Evolutionary conservation across 2,113 vertebrate genomes (phyloP).

Genomic region (Ariopsis seemanni): DNA sequence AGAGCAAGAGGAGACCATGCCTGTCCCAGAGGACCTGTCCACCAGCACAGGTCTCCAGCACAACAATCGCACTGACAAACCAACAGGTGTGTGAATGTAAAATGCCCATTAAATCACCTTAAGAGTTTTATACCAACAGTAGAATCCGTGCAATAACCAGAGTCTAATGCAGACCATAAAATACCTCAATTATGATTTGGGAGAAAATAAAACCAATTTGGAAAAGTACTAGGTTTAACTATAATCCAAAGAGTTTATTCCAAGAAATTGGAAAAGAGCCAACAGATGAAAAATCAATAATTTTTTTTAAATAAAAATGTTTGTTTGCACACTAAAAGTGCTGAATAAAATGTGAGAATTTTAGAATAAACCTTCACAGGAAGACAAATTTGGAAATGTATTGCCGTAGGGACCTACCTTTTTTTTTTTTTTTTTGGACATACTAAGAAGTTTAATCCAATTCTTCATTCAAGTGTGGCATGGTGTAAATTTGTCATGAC

Average conservation of each 20-base stretch:
- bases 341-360: background rate
- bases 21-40: constrained; percentile 96
- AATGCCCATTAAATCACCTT: constrained; percentile 6
- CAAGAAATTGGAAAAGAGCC: background rate
- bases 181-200: background rate
- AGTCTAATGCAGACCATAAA: background rate
- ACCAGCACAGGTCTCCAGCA: constrained; percentile 85
- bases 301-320: background rate
- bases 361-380: background rate
- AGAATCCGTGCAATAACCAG: background rate
- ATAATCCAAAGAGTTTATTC: background rate
- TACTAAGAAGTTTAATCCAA: background rate
- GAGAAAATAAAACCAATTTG: background rate
- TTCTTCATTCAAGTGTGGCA: background rate
- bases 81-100: constrained; percentile 73
- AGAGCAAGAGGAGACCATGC: constrained; percentile 93
- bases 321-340: background rate
- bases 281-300: background rate
- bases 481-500: background rate
- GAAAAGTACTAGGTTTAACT: background rate
- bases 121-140: background rate
- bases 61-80: constrained; percentile 81
- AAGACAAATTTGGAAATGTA: background rate
- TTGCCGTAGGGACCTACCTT: background rate
- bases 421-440: background rate